Conservation (phyloP, 2,797 vertebrate genomes). For the Numenius phaeopus region DNA sequence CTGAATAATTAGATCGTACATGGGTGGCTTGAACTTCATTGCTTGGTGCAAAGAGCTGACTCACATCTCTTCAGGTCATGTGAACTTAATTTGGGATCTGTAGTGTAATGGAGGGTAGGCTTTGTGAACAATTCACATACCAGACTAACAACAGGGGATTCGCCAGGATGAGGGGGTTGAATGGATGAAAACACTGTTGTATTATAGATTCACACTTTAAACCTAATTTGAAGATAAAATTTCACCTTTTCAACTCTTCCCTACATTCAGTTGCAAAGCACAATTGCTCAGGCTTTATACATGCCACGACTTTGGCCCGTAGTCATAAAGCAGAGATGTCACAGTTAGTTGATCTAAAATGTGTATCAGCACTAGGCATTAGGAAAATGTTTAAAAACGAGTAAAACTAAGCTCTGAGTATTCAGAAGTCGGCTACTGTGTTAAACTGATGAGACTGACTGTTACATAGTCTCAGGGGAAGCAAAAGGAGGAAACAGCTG, state of each 20-base stretch:
- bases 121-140: not conserved
- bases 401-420: not conserved
- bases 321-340: not conserved
- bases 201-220: not conserved
- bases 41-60: not conserved
- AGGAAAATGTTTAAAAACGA: constrained; percentile 1
- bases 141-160: not conserved
- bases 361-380: not conserved
- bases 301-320: not conserved
- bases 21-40: constrained; percentile 12
- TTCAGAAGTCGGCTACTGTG: not conserved
- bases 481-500: not conserved
- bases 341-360: not conserved
- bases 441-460: constrained; percentile 24
- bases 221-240: constrained; percentile 4
- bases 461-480: not conserved
- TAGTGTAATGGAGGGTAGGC: not conserved
- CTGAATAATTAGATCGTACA: constrained; percentile 31
- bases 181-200: not conserved
- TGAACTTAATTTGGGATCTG: constrained; percentile 18
- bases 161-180: not conserved
- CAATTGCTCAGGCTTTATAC: not conserved
- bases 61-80: not conserved
- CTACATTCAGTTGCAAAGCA: not conserved
- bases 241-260: constrained; percentile 42